These are phyloP conservation scores for Alectura lathami DNA, from an alignment of 2,113 vertebrate genomes.

Conservation along the genomic window DNA sequence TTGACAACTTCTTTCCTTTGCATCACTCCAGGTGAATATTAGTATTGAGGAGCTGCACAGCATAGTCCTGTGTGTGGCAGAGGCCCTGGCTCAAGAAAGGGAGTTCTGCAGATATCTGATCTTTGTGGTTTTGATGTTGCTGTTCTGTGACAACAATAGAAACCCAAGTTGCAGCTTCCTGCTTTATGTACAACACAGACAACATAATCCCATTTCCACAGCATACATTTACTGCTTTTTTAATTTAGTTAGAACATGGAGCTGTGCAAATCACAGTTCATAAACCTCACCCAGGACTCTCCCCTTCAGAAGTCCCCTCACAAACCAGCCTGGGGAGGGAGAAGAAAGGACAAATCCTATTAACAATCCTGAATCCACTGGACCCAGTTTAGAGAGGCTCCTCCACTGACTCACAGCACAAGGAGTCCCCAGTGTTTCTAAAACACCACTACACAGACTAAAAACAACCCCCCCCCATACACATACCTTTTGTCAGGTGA, in stretches of 20 bases:
- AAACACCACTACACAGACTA: not conserved
- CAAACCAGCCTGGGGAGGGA: not conserved
- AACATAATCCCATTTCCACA: not conserved
- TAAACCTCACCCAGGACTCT: constrained; percentile 12
- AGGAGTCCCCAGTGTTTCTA: not conserved
- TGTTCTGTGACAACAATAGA: not conserved
- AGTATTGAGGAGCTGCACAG: not conserved
- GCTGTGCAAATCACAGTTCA: constrained; percentile 56
- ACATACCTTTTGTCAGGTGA: not conserved
- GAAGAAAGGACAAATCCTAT: constrained; percentile 21
- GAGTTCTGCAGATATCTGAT: not conserved
- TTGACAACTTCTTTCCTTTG: not conserved
- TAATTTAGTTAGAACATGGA: constrained; percentile 60
- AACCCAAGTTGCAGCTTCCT: not conserved
- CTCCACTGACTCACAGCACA: not conserved
- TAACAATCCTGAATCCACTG: constrained; percentile 3
- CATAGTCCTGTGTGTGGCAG: not conserved
- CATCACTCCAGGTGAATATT: not conserved
- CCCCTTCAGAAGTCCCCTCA: not conserved
- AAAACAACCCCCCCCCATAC: not conserved
- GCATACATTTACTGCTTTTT: constrained; percentile 45
- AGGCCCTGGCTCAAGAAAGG: not conserved
- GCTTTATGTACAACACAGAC: not conserved
- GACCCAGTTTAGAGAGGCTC: not conserved
- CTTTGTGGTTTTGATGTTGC: not conserved